Evolutionary conservation across 2,797 vertebrate species (phyloP).

Genomic region (Rhinatrema bivittatum): DNA sequence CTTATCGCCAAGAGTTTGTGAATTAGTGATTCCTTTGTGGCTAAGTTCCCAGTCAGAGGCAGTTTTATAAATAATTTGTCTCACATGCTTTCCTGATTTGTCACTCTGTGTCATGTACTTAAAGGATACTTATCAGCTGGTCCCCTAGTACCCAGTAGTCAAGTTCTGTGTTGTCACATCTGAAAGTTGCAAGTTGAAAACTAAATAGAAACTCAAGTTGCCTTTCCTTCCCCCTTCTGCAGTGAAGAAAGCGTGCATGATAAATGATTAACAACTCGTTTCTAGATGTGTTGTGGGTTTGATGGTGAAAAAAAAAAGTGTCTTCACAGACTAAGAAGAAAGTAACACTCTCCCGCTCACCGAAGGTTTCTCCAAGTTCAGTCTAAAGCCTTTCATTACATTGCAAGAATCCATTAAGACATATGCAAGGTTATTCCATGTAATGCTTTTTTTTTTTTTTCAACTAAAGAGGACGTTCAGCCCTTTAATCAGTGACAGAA

Average conservation of each 20-base stretch:
- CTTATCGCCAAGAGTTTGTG: too few relatives aligned
- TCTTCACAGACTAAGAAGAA: conserved; percentile 49
- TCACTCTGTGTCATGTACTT: background rate
- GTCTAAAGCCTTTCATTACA: conserved; percentile 52
- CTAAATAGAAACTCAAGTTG: conserved; percentile 5
- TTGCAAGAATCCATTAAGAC: conserved; percentile 55
- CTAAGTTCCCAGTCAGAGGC: too few relatives aligned
- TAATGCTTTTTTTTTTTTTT: conserved; percentile 52
- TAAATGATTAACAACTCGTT: conserved; percentile 36
- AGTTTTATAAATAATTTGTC: conserved; percentile 22
- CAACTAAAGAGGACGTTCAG: conserved; percentile 49
- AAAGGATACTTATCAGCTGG: conserved; percentile 20
- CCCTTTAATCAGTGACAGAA: conserved; percentile 60
- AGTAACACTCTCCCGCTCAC: conserved; percentile 48
- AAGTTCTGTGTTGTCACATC: conserved; percentile 23
- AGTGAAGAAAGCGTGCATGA: conserved; percentile 39
- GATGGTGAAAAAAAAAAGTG: conserved; percentile 36
- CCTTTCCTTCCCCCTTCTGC: conserved; percentile 17
- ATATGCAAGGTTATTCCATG: conserved; percentile 53
- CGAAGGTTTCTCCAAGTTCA: conserved; percentile 49
- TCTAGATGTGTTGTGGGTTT: conserved; percentile 30
- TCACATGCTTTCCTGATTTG: conserved; percentile 7
- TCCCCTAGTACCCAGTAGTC: conserved; percentile 6
- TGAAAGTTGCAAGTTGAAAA: conserved; percentile 10
- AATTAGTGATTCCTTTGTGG: too few relatives aligned